phyloP scores from a whole-genome alignment of 2,113 vertebrate genomes.

The Camelus dromedarius region DNA sequence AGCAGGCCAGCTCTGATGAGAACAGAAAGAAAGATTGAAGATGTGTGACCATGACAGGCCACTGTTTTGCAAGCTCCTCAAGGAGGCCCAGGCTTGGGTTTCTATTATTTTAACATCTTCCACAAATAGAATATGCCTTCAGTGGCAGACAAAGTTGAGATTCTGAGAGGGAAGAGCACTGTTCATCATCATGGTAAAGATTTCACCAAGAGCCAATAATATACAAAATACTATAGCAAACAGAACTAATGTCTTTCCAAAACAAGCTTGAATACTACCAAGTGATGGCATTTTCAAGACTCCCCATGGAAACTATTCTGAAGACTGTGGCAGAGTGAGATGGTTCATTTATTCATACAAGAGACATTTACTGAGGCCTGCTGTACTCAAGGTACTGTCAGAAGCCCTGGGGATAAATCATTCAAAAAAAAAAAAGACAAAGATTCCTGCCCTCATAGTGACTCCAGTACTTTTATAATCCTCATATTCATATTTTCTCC shows the following conservation, averaged over 20 bases:
- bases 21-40: slow-evolving; percentile 31
- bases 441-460: not conserved
- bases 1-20: not conserved
- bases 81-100: not conserved
- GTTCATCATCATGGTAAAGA: not conserved
- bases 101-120: slow-evolving; percentile 36
- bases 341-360: slow-evolving; percentile 51
- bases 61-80: not conserved
- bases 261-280: slow-evolving; percentile 29
- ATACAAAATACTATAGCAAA: not conserved
- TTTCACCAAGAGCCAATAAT: not conserved
- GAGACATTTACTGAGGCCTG: slow-evolving; percentile 16
- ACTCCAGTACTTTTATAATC: not conserved
- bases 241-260: slow-evolving; percentile 33
- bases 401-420: not conserved
- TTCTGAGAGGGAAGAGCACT: not conserved
- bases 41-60: not conserved
- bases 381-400: not conserved
- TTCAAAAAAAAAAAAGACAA: not conserved
- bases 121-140: slow-evolving; percentile 9
- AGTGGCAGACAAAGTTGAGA: slow-evolving; percentile 21
- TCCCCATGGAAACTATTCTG: slow-evolving; percentile 17
- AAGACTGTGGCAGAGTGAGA: not conserved
- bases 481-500: not conserved
- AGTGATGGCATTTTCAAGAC: not conserved